phyloP scores from a whole-genome alignment of 2,888 invertebrate genomes.

The Polydesmus complanatus region DNA sequence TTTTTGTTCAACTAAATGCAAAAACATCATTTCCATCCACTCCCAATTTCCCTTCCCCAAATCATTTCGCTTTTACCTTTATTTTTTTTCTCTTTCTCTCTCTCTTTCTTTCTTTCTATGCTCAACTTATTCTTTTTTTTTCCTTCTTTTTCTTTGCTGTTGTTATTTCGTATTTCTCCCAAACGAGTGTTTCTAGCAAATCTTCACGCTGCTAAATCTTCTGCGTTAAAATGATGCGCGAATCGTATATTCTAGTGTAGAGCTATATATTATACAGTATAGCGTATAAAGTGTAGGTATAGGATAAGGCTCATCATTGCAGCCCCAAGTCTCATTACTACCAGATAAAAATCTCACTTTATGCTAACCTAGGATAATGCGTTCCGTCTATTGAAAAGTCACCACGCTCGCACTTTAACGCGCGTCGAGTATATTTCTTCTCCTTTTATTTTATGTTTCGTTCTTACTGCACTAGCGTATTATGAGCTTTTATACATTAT shows the following conservation, averaged over 20 bases:
- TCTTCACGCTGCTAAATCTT: background rate
- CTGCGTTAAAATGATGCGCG: background rate
- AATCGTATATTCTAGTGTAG: too few relatives aligned
- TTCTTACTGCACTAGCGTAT: background rate
- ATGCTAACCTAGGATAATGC: background rate
- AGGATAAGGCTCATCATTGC: background rate
- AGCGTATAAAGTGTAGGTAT: too few relatives aligned
- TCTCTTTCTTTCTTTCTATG: background rate
- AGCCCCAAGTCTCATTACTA: constrained; percentile 1
- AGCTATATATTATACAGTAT: too few relatives aligned
- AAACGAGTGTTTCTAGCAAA: background rate
- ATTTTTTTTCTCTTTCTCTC: background rate
- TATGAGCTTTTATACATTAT: background rate
- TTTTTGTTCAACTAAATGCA: background rate
- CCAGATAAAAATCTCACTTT: constrained; percentile 4
- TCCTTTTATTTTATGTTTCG: background rate
- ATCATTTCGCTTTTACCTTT: background rate
- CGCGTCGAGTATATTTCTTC: background rate
- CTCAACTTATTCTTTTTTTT: background rate
- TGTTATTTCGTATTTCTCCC: background rate
- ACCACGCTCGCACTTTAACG: background rate
- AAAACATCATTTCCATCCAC: background rate
- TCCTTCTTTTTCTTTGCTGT: too few relatives aligned
- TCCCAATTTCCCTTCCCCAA: background rate
- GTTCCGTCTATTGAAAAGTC: background rate